These are phyloP conservation scores for Frankliniella intonsa DNA, from an alignment of 2,888 invertebrate genomes.

Conservation along the genomic window DNA sequence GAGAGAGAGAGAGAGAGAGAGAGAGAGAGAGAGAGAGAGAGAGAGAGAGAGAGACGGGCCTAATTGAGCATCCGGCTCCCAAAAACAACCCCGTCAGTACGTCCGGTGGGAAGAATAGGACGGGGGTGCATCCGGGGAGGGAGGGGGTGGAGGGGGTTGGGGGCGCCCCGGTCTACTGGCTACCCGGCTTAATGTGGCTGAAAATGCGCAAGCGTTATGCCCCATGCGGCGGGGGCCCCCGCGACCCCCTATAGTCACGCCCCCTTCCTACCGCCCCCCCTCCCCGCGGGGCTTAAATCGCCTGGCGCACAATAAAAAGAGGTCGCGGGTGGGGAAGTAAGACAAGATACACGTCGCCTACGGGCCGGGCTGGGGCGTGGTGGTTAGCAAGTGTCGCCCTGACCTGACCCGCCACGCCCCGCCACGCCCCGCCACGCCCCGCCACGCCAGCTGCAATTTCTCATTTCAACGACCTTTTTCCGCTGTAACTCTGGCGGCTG, in stretches of 20 bases:
- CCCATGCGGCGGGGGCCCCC: not conserved
- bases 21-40: not conserved
- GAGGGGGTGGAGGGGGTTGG: not conserved
- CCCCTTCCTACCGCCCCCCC: not conserved
- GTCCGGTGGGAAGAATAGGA: not conserved
- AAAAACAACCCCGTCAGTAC: constrained; percentile 20
- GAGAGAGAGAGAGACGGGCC: not conserved
- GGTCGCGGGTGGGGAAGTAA: not conserved
- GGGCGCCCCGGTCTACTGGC: not conserved
- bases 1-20: not conserved
- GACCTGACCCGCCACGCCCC: not conserved
- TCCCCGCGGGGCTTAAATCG: not conserved
- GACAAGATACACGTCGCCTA: not conserved
- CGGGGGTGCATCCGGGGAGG: not conserved
- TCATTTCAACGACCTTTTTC: no score
- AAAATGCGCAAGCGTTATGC: constrained; percentile 17
- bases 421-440: not conserved
- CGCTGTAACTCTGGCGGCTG: no score
- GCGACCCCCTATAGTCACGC: not conserved
- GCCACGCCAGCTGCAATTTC: no score
- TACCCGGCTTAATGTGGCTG: constrained; percentile 16
- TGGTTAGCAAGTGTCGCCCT: not conserved
- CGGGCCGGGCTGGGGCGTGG: not conserved
- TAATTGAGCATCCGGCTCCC: constrained; percentile 11
- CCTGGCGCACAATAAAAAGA: not conserved